phyloP scores from a whole-genome alignment of 1,140 invertebrate genomes.

The Apolygus lucorum region DNA sequence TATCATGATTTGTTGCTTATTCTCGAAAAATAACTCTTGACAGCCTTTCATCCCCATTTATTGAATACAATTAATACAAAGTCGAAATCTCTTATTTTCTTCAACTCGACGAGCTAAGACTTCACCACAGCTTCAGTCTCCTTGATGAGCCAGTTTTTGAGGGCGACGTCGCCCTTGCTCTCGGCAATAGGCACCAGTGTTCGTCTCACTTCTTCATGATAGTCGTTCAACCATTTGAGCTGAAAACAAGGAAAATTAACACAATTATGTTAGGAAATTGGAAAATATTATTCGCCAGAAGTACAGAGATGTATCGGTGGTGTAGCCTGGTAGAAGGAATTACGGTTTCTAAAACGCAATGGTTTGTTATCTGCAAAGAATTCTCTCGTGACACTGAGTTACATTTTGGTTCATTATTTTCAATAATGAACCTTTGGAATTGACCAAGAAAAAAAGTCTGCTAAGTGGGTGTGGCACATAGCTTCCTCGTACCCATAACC shows the following conservation, averaged over 20 bases:
- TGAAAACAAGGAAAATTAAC: background rate
- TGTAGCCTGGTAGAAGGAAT: too few species aligned
- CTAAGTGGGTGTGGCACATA: too few species aligned
- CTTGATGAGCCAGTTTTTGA: constrained; percentile 1
- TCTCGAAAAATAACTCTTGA: background rate
- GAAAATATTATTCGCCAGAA: background rate
- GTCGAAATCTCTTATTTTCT: background rate
- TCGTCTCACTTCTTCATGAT: background rate
- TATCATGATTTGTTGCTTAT: background rate
- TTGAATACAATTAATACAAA: background rate
- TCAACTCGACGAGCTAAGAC: background rate
- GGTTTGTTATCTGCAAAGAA: too few species aligned
- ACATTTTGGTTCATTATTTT: too few species aligned
- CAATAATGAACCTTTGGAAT: too few species aligned
- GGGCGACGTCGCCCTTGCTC: background rate
- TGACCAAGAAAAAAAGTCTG: too few species aligned
- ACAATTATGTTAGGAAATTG: background rate
- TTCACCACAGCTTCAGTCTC: constrained; percentile 2
- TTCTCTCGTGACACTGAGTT: too few species aligned
- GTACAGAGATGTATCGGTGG: too few species aligned
- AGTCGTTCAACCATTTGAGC: background rate
- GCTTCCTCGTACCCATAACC: too few species aligned
- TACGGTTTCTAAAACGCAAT: too few species aligned
- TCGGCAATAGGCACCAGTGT: background rate
- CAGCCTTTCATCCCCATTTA: background rate